These are phyloP conservation scores for Falcaria lacertinaria DNA, from an alignment of 2,888 invertebrate species.

Conservation along the genomic window DNA sequence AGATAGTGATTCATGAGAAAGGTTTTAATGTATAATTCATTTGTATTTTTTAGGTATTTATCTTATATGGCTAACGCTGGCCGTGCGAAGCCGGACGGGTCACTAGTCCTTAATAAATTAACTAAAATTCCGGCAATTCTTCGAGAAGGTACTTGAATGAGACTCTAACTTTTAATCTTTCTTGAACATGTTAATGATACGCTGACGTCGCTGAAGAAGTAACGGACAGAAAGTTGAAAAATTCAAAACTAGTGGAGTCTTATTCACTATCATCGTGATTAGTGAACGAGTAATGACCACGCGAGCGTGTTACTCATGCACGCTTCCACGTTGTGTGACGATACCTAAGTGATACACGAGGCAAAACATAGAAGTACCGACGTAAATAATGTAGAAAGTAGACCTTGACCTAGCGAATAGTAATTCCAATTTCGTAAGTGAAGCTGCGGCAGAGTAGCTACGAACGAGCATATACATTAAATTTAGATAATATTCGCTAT, in stretches of 20 bases:
- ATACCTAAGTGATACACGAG: neutral
- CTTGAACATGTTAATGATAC: too few species aligned
- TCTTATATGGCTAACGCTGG: too few species aligned
- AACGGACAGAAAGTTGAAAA: neutral
- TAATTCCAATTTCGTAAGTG: neutral
- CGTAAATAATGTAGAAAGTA: neutral
- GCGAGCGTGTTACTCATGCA: neutral
- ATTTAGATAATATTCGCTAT: too few species aligned
- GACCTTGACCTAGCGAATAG: neutral
- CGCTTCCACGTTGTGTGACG: neutral
- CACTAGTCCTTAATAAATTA: too few species aligned
- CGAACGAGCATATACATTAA: neutral
- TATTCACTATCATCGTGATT: neutral
- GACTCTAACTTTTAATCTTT: too few species aligned
- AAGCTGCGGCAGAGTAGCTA: neutral
- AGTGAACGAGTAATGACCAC: neutral
- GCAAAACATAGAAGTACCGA: neutral
- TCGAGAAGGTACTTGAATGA: too few species aligned
- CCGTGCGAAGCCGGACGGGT: too few species aligned
- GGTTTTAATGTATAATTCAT: too few species aligned
- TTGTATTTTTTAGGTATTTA: too few species aligned
- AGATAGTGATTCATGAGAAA: too few species aligned
- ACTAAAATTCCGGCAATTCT: too few species aligned
- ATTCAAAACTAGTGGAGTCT: neutral
- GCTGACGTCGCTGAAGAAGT: neutral